Evolutionary conservation across 2,113 vertebrate species (phyloP).

Genomic region (Tragelaphus imberbis): DNA sequence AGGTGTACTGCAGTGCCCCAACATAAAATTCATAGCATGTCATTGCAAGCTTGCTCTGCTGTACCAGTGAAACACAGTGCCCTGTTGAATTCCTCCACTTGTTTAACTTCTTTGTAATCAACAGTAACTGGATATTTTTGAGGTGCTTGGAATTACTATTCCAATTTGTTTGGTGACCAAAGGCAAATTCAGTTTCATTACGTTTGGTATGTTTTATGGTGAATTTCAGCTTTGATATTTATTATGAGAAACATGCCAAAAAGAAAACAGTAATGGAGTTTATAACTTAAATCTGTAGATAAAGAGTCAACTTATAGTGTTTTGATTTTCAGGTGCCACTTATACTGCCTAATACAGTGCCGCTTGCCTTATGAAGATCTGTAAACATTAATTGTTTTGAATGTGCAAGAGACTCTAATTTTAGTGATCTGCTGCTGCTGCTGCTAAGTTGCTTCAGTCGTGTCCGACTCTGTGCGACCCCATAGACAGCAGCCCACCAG

Average conservation of each 20-base stretch:
- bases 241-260: conserved; percentile 43
- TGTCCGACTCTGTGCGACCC: no score
- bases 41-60: conserved; percentile 5
- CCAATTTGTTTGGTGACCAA: conserved; percentile 50
- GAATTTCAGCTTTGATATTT: conserved; percentile 31
- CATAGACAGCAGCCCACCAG: no score
- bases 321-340: conserved; percentile 46
- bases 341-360: conserved; percentile 43
- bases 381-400: background rate
- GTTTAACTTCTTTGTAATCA: background rate
- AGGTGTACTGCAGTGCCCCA: background rate
- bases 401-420: background rate
- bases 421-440: background rate
- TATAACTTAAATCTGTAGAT: conserved; percentile 34
- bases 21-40: background rate
- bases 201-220: conserved; percentile 40
- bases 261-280: background rate
- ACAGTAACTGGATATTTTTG: conserved; percentile 49
- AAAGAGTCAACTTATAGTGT: background rate
- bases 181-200: conserved; percentile 52
- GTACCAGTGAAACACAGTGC: background rate
- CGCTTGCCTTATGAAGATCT: conserved; percentile 44
- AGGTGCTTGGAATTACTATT: conserved; percentile 59
- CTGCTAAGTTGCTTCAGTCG: no score
- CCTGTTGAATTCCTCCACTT: background rate